Evolutionary conservation across 2,797 vertebrate species (phyloP), one percentile per base, ranked within the genome.

Genomic region (Phoxinus dragarum): DNA sequence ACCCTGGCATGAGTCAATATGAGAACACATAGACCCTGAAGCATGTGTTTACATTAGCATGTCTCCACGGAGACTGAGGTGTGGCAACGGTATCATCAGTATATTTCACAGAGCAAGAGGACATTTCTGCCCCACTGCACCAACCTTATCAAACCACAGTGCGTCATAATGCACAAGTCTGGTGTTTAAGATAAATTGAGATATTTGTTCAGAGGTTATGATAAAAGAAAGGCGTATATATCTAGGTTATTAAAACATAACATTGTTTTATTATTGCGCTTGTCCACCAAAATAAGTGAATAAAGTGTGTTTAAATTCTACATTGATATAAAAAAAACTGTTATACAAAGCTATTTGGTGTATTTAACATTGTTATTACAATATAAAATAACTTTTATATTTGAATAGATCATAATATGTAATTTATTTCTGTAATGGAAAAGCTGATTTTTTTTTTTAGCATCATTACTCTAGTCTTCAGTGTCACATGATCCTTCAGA

Each of bases 31-130:
- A 86, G 64, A 74, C 87, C 77, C 78, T 19, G 19, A 49, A 81
- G 38, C 0, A 23, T 68, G 34, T 92, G 91, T 94, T 93, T 91
- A 87, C 88, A 19, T 81, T 85, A 80, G 83, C 31, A 21, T 0
- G 86, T 94, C 31, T 79, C 92, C 87, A 69, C 8, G 72, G 91
- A 34, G 67, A 91, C 89, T 0, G 69, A 80, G 93, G 91, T 66
- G 90, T 89, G 93, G 89, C 90, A 73, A 19, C 87, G 76, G 27
- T 84, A 82, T 88, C 87, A 86, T 87, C 79, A 42, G 19, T 11
- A 80, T 78, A 78, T 88, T 84, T 89, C 61, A 87, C 77, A 69
- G 88, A 77, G 72, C 61, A 47, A 85, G 34, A 80, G 36, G 74
- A 82, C 75, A 49, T 86, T 89, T 84, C 84, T 73, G 59, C 21